phyloP scores from a whole-genome alignment of 2,888 invertebrate species.

The Orthonevra nobilis region DNA sequence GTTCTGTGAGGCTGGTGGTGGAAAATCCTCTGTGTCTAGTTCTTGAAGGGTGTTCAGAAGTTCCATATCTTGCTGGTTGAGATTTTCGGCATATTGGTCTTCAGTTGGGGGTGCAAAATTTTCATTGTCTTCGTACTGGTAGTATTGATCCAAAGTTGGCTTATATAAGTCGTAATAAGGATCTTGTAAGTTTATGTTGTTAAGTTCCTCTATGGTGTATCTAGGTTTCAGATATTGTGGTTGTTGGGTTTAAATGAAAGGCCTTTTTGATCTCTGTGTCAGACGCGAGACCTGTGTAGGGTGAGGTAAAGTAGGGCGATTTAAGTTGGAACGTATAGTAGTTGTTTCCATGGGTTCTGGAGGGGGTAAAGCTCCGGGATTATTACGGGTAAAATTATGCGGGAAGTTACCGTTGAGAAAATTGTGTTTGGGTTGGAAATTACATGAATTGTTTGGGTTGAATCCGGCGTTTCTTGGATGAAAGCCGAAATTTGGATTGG shows the following conservation, averaged over 20 bases:
- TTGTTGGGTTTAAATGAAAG: constrained; percentile 1
- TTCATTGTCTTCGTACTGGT: no score
- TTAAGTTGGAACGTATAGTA: no score
- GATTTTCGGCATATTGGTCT: neutral
- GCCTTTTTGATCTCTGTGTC: constrained; percentile 1
- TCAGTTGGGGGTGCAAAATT: neutral
- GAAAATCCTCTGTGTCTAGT: constrained; percentile 19
- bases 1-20: constrained; percentile 3
- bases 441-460: no score
- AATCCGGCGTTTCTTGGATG: no score
- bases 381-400: no score
- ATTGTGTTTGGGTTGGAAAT: no score
- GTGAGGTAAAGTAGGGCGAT: no score
- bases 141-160: neutral
- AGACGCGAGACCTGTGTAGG: neutral
- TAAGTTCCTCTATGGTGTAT: neutral
- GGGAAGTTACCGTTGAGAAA: no score
- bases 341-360: neutral
- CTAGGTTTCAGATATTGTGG: neutral
- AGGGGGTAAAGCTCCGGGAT: no score
- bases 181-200: constrained; percentile 1
- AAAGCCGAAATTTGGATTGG: no score
- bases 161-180: neutral
- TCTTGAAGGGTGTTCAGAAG: neutral
- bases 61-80: constrained; percentile 1